These are phyloP conservation scores for Serilophus lunatus DNA, from an alignment of 2,113 vertebrate species.

Conservation along the genomic window DNA sequence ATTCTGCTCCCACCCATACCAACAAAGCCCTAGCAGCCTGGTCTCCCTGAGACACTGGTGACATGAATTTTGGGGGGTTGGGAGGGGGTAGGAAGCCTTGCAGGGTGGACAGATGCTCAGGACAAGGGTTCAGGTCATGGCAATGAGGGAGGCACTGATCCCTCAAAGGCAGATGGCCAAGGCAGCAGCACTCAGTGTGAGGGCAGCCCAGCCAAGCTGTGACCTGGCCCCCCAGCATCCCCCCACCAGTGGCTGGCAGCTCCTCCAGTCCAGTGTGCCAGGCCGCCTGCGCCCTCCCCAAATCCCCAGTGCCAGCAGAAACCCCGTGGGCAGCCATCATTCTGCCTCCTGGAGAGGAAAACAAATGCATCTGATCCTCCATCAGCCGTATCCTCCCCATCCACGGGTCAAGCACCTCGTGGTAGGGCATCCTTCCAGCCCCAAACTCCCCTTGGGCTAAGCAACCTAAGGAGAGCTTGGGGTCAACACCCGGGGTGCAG, in stretches of 20 bases:
- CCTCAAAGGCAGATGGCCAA: neutral
- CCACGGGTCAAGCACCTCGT: rapidly evolving
- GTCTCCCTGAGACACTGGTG: neutral
- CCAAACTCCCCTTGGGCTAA: neutral
- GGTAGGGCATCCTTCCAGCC: neutral
- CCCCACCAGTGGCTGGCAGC: neutral
- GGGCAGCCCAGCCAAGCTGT: rapidly evolving
- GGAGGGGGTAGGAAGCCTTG: neutral
- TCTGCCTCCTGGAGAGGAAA: neutral
- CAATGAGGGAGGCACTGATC: neutral
- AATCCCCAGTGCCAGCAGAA: neutral
- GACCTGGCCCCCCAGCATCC: neutral
- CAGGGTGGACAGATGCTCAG: neutral
- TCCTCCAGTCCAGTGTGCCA: neutral
- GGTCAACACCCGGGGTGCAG: rapidly evolving
- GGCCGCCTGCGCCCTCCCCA: neutral
- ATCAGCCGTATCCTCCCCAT: rapidly evolving
- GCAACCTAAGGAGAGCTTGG: rapidly evolving
- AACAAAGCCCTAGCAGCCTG: neutral
- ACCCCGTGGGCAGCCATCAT: rapidly evolving
- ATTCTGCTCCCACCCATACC: neutral
- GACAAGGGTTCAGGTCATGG: neutral
- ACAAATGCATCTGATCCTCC: rapidly evolving
- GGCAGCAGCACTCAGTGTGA: rapidly evolving
- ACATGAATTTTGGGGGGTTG: neutral